Evolutionary conservation across 37 sponge, comb jelly and placozoan genomes (phyloP), one percentile per base, ranked within the genome.

Genomic region (Petrosia ficiformis): DNA sequence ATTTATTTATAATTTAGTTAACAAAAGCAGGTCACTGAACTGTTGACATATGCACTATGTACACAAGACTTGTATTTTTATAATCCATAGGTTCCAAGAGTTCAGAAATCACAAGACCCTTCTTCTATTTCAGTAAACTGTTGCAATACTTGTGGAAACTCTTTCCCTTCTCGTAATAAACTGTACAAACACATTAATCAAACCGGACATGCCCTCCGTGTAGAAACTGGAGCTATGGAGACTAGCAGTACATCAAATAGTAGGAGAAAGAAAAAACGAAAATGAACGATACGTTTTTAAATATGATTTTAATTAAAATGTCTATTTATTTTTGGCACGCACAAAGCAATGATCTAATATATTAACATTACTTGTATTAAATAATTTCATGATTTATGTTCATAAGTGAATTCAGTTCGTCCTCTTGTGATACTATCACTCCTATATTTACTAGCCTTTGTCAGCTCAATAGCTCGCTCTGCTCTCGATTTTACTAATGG

Each of bases 121-220:
- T n/a, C n/a, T n/a, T n/a, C n/a, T n/a, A n/a, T n/a, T n/a, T n/a
- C n/a, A n/a, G n/a, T n/a, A n/a, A n/a, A n/a, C n/a, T n/a, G n/a
- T n/a, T n/a, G n/a, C n/a, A n/a, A n/a, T n/a, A n/a, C n/a, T n/a
- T n/a, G n/a, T n/a, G n/a, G n/a, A n/a, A n/a, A n/a, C n/a, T n/a
- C n/a, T n/a, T 91, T 90, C 61, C 42, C 83, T 29, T 86, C 95
- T 28, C 81, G 96, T 39, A 97, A 89, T 70, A 88, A 97, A 63
- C 84, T 97, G 24, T 97, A 94, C 67, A 77, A 83, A 44, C 98
- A 97, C 75, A 91, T 97, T 21, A 83, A 94, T 54, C 77, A 80
- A 32, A 89, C 86, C 25, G 94, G 94, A 29, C 98, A 97, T 79
- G 95, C 98, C 3, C n/a, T 94, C 32, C 68, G 33, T 40, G 5